phyloP scores from a whole-genome alignment of 2,113 vertebrate species.

The Triplophysa siluroides region DNA sequence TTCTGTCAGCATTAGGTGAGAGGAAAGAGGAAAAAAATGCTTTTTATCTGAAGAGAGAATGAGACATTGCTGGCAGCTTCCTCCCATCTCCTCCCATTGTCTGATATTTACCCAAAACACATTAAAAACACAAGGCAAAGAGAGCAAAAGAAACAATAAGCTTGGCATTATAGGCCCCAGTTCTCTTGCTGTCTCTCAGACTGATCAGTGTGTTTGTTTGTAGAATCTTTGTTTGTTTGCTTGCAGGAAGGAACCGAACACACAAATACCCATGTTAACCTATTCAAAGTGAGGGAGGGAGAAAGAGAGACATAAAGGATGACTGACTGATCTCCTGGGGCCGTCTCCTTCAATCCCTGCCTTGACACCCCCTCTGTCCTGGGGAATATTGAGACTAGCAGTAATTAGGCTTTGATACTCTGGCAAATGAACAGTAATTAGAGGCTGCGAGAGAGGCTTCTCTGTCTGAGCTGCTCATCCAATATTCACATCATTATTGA shows the following conservation, averaged over 20 bases:
- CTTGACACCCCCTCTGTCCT: slow-evolving; percentile 90
- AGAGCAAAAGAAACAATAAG: slow-evolving; percentile 77
- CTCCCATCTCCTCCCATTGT: slow-evolving; percentile 79
- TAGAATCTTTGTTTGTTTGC: slow-evolving; percentile 87
- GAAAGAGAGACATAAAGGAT: slow-evolving; percentile 67
- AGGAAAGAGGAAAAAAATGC: slow-evolving; percentile 57
- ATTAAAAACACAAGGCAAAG: slow-evolving; percentile 89
- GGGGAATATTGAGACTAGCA: slow-evolving; percentile 97
- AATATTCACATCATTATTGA: slow-evolving; percentile 98
- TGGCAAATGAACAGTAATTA: slow-evolving; percentile 99
- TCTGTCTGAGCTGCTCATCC: slow-evolving; percentile 92
- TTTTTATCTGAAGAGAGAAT: slow-evolving; percentile 88
- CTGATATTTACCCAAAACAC: slow-evolving; percentile 90
- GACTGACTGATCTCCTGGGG: slow-evolving; percentile 91
- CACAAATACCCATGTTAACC: slow-evolving; percentile 75
- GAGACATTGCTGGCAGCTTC: slow-evolving; percentile 78
- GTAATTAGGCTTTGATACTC: slow-evolving; percentile 99
- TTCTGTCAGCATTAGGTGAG: slow-evolving; percentile 93
- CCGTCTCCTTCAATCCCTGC: slow-evolving; percentile 90
- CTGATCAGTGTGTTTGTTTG: slow-evolving; percentile 96
- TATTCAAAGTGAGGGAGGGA: slow-evolving; percentile 36
- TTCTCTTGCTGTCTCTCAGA: slow-evolving; percentile 79
- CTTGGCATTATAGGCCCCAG: slow-evolving; percentile 80
- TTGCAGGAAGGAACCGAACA: slow-evolving; percentile 85
- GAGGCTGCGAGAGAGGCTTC: slow-evolving; percentile 93